Evolutionary conservation across 2,113 vertebrate species (phyloP), one percentile per base, ranked within the genome.

Genomic region (Spea bombifrons): DNA sequence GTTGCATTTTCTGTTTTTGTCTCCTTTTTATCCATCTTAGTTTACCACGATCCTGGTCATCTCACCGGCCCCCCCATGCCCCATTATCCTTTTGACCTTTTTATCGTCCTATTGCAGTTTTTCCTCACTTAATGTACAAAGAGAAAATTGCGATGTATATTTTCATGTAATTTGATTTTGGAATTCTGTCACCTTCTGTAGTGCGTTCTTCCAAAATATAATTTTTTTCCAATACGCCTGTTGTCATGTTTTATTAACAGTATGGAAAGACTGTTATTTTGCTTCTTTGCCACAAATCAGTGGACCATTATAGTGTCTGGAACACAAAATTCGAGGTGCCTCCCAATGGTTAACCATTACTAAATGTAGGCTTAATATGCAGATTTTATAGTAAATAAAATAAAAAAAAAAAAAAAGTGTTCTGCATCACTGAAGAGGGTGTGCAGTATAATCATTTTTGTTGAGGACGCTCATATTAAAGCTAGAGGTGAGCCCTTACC

Each of bases 201-300:
- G 94, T 96, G 92, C 95, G 93, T 94, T 97, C 95, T 97, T 98
- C 94, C 93, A 95, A 97, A 98, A 97, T 96, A 96, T 89, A 94
- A 93, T 89, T 94, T 94, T 79, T 98, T 96, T 95, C 90, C 95
- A 97, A 94, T 95, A 95, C 69, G 92, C 89, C 88, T 75, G 84
- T 86, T 89, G 86, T 85, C 87, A 91, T 84, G 90, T 15, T 90
- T 87, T 75, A 49, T 52, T 52, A 52, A 43, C 3, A 13, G 17
- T 17, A 66, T 17, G 8, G 8, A 30, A 16, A 16, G 63, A 16
- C 17, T 17, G n/a, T 30, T 30, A 30, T 30, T 30, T 30, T 30
- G 30, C 30, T 30, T 1, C 30, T 30, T 30, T 30, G 30, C 30
- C 30, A 30, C 30, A 30, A 30, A 30, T 30, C 30, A 30, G 30